Base-by-base conservation (phyloP, 2,113 vertebrate genomes). In the Onychorhynchus coronatus region DNA sequence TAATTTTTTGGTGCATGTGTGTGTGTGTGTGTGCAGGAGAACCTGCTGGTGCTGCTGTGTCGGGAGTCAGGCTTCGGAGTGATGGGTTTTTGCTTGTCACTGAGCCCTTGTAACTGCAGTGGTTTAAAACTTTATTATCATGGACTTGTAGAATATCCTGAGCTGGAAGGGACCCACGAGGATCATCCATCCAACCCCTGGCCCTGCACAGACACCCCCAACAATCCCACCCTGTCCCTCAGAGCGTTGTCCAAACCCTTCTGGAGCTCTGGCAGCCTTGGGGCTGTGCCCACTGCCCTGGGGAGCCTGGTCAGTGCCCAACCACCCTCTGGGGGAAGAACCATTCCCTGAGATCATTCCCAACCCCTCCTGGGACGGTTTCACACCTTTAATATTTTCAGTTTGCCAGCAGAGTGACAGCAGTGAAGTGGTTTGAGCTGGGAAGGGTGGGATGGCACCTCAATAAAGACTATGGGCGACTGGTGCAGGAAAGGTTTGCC, bases 171-270 rank as follows among this genome's bases (percentile, higher is more conserved):
- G 8, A 59, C 8, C 12, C 76, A 12, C 5, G 6, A 28, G 44
- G 31, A 42, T 6, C 42, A 24, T 12, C 20, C 30, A 71, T 2
- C 19, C 65, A 24, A 47, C 28, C 11, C 42, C 7, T 15, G 11
- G 11, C 35, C 35, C 49, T 52, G 47, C 27, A 10, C 67, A 50
- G 47, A 21, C 44, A 25, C n/a, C 19, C 35, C 71, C 30, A 18
- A 31, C 13, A 50, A 31, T 15, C 25, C 35, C 50, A 20, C 3
- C 16, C 30, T 30, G 74, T 47, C 24, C 35, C 62, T 35, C 35
- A 21, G 1, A 47, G 23, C 0, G 0, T 2, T 13, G 24, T 14
- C 55, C 74, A 23, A 70, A 33, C 0, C 0, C 23, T 46, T 15
- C 56, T 28, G 55, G 19, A 55, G 35, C 42, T 37, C 31, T 15